Evolutionary conservation across 2,113 vertebrate genomes (phyloP).

Genomic region (Ammospiza nelsoni): DNA sequence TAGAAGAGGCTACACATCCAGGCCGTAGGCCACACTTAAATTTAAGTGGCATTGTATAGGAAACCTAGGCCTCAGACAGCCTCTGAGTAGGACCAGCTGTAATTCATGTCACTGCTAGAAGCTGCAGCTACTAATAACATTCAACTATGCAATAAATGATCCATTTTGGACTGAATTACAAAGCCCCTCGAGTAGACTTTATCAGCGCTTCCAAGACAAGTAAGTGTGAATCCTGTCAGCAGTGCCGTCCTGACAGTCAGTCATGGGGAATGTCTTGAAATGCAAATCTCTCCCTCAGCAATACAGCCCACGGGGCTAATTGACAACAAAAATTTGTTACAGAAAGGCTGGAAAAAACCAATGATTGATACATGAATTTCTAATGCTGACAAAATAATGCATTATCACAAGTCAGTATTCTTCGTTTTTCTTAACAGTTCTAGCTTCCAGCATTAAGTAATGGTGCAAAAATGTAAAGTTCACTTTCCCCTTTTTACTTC

Average conservation of each 20-base stretch:
- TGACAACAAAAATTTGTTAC: not conserved
- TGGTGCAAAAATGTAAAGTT: not conserved
- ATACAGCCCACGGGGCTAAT: not conserved
- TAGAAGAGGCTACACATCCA: not conserved
- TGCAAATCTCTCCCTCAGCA: not conserved
- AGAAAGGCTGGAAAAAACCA: not conserved
- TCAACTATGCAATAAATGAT: not conserved
- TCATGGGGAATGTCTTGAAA: not conserved
- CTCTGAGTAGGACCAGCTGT: not conserved
- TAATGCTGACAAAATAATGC: not conserved
- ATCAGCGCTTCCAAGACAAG: not conserved
- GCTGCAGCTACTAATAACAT: not conserved
- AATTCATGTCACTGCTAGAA: not conserved
- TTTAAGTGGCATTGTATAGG: not conserved
- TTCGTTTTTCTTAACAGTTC: not conserved
- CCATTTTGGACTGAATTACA: not conserved
- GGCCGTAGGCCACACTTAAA: not conserved
- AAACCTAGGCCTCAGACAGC: not conserved
- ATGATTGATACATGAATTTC: not conserved
- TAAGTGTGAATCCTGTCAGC: not conserved
- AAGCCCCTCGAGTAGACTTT: not conserved
- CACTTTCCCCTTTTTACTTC: not conserved
- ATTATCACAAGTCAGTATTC: not conserved
- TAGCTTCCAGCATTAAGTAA: not conserved
- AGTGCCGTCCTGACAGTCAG: not conserved